Conservation (phyloP, 2,888 invertebrate species). For the Xanthia icteritia region DNA sequence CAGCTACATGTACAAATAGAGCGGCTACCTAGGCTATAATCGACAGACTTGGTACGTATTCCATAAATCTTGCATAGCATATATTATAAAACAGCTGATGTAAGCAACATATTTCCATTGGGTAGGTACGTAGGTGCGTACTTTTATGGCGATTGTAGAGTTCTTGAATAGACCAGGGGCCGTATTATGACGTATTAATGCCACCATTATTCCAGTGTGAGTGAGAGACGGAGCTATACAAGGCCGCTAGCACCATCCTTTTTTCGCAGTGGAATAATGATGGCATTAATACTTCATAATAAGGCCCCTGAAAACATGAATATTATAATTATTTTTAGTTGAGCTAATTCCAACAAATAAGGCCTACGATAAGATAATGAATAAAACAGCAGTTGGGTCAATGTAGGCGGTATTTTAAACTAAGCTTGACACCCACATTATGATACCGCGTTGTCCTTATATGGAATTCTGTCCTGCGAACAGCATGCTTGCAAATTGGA, state of each 20-base stretch:
- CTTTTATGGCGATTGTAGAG: neutral
- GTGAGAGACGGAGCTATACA: too few relatives aligned
- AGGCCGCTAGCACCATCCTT: too few relatives aligned
- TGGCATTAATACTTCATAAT: too few relatives aligned
- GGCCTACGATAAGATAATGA: constrained; percentile 47
- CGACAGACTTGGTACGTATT: neutral
- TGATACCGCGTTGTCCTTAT: constrained; percentile 57
- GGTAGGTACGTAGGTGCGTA: neutral
- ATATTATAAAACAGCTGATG: neutral
- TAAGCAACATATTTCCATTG: neutral
- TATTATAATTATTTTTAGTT: neutral
- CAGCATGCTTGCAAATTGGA: constrained; percentile 56
- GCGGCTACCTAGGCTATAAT: neutral
- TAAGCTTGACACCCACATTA: constrained; percentile 63
- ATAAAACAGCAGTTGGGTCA: constrained; percentile 44
- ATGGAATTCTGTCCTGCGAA: constrained; percentile 59
- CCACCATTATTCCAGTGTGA: too few relatives aligned
- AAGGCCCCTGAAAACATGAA: constrained; percentile 19
- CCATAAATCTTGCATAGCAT: neutral
- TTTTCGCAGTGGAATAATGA: too few relatives aligned
- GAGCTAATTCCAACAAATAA: constrained; percentile 8
- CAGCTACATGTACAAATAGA: neutral
- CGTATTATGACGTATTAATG: too few relatives aligned
- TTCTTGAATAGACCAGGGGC: constrained; percentile 1
- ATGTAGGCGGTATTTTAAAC: constrained; percentile 59